phyloP scores from a whole-genome alignment of 92 coral and sea anemone genomes.

The Porites cylindrica region DNA sequence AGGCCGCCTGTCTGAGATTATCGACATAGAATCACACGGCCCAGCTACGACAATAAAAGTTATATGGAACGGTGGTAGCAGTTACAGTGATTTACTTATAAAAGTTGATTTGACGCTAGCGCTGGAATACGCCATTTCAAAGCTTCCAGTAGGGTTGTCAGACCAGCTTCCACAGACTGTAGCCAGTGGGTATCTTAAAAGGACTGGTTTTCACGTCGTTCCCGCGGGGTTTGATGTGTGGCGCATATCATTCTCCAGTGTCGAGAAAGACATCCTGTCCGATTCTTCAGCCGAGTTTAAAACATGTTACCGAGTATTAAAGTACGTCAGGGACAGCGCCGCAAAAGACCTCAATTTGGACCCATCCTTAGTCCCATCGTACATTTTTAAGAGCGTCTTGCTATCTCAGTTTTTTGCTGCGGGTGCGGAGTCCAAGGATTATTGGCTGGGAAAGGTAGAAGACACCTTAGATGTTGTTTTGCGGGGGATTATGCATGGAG shows the following conservation, averaged over 20 bases:
- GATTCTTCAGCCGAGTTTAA: conserved; percentile 9
- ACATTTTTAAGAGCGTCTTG: conserved; percentile 14
- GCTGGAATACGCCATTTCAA: conserved; percentile 12
- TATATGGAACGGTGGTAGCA: conserved; percentile 12
- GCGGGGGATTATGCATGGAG: neutral
- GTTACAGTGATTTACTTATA: conserved; percentile 1
- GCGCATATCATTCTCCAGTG: conserved; percentile 34
- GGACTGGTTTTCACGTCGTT: conserved; percentile 29
- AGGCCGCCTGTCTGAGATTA: neutral
- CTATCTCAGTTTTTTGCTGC: neutral
- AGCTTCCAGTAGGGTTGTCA: conserved; percentile 24
- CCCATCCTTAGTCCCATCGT: conserved; percentile 25
- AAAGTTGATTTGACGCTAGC: conserved; percentile 26
- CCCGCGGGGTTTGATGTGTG: conserved; percentile 13
- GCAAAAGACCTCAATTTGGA: conserved; percentile 3
- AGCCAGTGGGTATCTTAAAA: neutral
- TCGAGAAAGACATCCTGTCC: conserved; percentile 8
- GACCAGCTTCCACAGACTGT: neutral
- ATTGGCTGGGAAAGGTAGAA: neutral
- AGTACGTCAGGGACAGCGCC: conserved; percentile 1
- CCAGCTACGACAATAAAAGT: conserved; percentile 28
- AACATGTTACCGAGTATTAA: conserved; percentile 21
- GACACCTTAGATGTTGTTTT: neutral
- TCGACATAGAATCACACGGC: neutral
- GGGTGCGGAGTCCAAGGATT: neutral